Percentiles rank a stretch among this genome's conserved stretches.
These are phyloP conservation scores for Protonemura montana DNA, from an alignment of 2,888 invertebrate genomes.

Conservation along the genomic window DNA sequence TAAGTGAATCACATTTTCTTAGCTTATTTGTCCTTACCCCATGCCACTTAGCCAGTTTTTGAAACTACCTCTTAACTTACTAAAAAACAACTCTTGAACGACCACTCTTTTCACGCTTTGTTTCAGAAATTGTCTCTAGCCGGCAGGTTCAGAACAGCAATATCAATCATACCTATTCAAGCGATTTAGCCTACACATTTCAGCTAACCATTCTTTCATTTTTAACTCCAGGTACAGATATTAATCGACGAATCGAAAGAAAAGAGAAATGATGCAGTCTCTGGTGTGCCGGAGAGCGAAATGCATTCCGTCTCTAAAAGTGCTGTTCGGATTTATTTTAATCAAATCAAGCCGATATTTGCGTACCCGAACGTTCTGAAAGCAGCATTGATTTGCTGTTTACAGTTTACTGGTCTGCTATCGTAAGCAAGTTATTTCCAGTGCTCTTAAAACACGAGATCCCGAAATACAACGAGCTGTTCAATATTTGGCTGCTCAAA, in stretches of 20 bases:
- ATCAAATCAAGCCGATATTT: conserved; percentile 73
- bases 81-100: no score
- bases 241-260: neutral
- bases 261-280: conserved; percentile 39
- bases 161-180: no score
- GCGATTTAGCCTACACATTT: no score
- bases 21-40: no score
- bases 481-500: neutral
- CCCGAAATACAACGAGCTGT: neutral
- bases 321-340: conserved; percentile 59
- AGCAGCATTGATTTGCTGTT: conserved; percentile 68
- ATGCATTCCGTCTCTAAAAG: neutral
- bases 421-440: conserved; percentile 62
- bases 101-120: neutral
- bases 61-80: no score
- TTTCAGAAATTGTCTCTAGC: no score
- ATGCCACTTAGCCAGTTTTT: no score
- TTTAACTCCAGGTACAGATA: neutral
- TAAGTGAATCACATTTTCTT: no score
- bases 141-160: no score
- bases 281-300: neutral
- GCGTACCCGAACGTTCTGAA: conserved; percentile 67
- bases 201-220: neutral
- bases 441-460: neutral
- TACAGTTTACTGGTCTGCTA: conserved; percentile 72